Evolutionary conservation across 2,888 invertebrate species (phyloP).

Genomic region (Biston betularia): DNA sequence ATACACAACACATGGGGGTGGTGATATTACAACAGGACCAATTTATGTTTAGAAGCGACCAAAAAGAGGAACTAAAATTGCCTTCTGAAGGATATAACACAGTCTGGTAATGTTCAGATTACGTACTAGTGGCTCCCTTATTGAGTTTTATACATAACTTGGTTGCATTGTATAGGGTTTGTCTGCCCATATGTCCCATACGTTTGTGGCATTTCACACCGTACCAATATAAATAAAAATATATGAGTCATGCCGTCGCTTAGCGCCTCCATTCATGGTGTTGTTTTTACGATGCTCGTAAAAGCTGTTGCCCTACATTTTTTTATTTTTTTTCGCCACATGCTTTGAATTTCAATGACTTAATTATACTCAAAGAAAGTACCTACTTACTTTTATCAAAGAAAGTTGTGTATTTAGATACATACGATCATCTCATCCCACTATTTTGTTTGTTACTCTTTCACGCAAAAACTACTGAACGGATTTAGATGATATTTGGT

Average conservation of each 20-base stretch:
- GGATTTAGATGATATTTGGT: no score
- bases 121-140: background rate
- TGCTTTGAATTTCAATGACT: constrained; percentile 23
- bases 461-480: no score
- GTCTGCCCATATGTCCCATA: constrained; percentile 63
- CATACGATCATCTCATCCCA: no score
- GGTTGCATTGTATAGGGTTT: constrained; percentile 23
- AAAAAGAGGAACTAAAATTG: background rate
- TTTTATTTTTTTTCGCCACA: constrained; percentile 23
- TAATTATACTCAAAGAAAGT: constrained; percentile 8
- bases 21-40: constrained; percentile 39
- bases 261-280: constrained; percentile 34
- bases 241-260: constrained; percentile 45
- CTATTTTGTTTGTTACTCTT: no score
- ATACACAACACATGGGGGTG: constrained; percentile 69
- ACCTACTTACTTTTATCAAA: background rate
- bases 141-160: background rate
- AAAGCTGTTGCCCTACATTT: constrained; percentile 26
- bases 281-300: constrained; percentile 31
- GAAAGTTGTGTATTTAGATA: no score
- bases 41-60: background rate
- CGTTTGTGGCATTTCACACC: constrained; percentile 68
- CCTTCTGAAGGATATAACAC: background rate
- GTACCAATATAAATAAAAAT: constrained; percentile 53
- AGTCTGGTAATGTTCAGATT: background rate